These are phyloP conservation scores for Eutrigla gurnardus DNA, from an alignment of 2,797 vertebrate genomes.

Conservation along the genomic window DNA sequence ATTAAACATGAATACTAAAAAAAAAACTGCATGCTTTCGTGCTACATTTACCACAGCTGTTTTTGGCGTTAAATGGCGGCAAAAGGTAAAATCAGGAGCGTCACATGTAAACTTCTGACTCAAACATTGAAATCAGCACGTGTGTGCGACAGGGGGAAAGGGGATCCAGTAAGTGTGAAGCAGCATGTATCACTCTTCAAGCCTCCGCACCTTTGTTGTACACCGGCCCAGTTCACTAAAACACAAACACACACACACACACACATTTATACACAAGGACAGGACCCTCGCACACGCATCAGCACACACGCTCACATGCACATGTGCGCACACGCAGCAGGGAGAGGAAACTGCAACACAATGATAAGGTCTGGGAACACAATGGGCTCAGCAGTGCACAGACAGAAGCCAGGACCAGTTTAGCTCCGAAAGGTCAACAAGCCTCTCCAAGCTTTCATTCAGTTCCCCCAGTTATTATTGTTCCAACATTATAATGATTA, in stretches of 20 bases:
- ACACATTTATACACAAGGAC: conserved; percentile 42
- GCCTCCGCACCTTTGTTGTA: conserved; percentile 48
- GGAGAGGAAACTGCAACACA: conserved; percentile 87
- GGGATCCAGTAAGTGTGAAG: conserved; percentile 35
- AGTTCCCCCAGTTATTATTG: conserved; percentile 81
- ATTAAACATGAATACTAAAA: background rate
- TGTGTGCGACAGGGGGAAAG: background rate
- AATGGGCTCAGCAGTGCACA: conserved; percentile 83
- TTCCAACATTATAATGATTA: conserved; percentile 79
- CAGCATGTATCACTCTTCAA: conserved; percentile 28
- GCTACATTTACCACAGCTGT: background rate
- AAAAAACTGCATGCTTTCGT: background rate
- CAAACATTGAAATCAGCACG: conserved; percentile 7
- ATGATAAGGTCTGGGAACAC: conserved; percentile 87
- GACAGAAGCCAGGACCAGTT: conserved; percentile 85
- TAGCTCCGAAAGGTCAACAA: conserved; percentile 86
- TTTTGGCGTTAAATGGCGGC: background rate
- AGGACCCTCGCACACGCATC: conserved; percentile 35
- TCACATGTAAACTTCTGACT: conserved; percentile 1
- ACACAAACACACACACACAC: conserved; percentile 35
- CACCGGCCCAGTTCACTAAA: conserved; percentile 26
- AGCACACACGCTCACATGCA: conserved; percentile 47
- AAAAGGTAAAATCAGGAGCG: background rate
- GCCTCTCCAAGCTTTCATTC: conserved; percentile 80
- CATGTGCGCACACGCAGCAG: conserved; percentile 62